Evolutionary conservation across 2,797 vertebrate genomes (phyloP).

Genomic region (Semaprochilodus insignis): DNA sequence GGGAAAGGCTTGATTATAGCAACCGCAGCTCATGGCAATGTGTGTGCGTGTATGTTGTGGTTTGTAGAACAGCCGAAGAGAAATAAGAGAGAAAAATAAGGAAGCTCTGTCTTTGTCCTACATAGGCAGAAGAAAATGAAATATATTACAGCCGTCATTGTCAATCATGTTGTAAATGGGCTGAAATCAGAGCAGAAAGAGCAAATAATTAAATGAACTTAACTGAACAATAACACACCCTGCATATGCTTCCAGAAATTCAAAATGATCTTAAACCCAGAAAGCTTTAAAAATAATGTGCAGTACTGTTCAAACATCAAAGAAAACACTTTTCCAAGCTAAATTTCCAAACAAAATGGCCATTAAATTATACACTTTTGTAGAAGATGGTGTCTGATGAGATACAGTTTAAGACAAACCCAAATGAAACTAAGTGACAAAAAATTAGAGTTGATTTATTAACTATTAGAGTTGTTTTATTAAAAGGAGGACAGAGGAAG

Average conservation of each 20-base stretch:
- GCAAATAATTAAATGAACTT: not conserved
- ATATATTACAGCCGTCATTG: not conserved
- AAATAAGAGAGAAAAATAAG: not conserved
- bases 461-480: too few relatives aligned
- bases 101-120: not conserved
- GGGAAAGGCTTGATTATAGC: constrained; percentile 28
- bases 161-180: not conserved
- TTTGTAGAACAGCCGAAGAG: not conserved
- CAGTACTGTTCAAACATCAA: too few relatives aligned
- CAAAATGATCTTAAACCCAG: too few relatives aligned
- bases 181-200: not conserved
- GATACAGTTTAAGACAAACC: too few relatives aligned
- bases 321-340: too few relatives aligned
- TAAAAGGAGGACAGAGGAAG: too few relatives aligned
- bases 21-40: not conserved
- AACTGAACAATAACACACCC: not conserved
- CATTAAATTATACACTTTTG: too few relatives aligned
- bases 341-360: too few relatives aligned
- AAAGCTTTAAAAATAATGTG: too few relatives aligned
- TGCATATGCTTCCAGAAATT: not conserved
- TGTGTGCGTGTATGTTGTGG: not conserved
- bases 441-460: too few relatives aligned
- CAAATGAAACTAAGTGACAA: too few relatives aligned
- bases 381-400: too few relatives aligned
- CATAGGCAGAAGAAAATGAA: not conserved